Conservation (phyloP, 2,888 invertebrate species). For the Troides aeacus region DNA sequence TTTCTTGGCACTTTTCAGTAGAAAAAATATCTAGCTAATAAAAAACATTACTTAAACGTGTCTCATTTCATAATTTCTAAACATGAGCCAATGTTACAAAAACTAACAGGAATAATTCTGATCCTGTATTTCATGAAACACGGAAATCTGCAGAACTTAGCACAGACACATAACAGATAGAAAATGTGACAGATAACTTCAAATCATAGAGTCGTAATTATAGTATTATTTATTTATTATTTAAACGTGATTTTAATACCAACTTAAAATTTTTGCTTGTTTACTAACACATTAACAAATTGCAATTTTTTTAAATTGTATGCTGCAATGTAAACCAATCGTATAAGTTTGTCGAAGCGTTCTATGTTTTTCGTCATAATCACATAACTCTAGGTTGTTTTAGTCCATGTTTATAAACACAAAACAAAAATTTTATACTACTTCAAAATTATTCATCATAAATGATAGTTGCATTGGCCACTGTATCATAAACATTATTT, state of each 20-base stretch:
- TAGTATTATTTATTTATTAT: neutral
- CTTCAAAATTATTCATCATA: too few relatives aligned
- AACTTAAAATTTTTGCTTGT: neutral
- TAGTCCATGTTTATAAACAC: too few relatives aligned
- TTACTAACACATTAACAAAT: too few relatives aligned
- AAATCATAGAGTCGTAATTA: neutral
- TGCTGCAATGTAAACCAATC: too few relatives aligned
- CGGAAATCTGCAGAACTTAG: slow-evolving; percentile 54
- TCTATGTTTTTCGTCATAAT: too few relatives aligned
- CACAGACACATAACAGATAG: slow-evolving; percentile 39
- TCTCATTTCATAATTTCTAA: slow-evolving; percentile 46
- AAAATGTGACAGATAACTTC: slow-evolving; percentile 9
- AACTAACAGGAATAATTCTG: slow-evolving; percentile 44
- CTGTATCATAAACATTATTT: too few relatives aligned
- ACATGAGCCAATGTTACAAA: slow-evolving; percentile 37
- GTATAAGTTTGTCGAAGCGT: too few relatives aligned
- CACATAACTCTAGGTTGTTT: too few relatives aligned
- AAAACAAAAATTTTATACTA: too few relatives aligned
- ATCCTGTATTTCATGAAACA: slow-evolving; percentile 65
- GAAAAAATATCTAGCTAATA: slow-evolving; percentile 35
- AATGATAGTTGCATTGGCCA: too few relatives aligned
- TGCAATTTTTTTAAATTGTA: too few relatives aligned
- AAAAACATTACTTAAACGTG: slow-evolving; percentile 50
- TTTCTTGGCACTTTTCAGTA: slow-evolving; percentile 44
- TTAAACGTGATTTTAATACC: neutral